Evolutionary conservation across 2,797 vertebrate genomes (phyloP).

Genomic region (Buphagus erythrorhynchus): DNA sequence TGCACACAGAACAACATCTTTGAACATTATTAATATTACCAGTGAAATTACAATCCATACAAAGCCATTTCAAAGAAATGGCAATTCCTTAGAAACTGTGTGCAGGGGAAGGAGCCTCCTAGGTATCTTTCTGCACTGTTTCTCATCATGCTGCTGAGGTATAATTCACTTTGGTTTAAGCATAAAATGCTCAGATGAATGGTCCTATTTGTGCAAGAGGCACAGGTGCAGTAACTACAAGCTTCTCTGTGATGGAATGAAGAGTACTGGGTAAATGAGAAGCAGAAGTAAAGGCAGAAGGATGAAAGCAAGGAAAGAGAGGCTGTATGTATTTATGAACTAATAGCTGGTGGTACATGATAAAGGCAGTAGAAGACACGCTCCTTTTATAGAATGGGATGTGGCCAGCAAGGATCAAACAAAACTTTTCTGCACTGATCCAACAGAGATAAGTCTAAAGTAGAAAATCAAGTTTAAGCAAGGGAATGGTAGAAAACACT

Average conservation of each 20-base stretch:
- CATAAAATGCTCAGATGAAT: background rate
- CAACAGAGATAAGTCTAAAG: background rate
- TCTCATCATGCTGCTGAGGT: background rate
- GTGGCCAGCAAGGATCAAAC: background rate
- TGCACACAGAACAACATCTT: background rate
- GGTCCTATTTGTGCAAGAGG: background rate
- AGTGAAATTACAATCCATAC: background rate
- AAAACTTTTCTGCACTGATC: background rate
- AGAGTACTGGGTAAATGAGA: background rate
- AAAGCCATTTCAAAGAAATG: background rate
- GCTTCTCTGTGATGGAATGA: background rate
- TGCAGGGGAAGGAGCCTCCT: background rate
- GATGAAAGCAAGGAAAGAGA: background rate
- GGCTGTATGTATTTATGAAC: background rate
- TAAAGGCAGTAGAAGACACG: background rate
- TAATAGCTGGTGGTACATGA: background rate
- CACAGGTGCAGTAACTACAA: accelerated
- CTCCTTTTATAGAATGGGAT: background rate
- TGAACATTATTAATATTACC: background rate
- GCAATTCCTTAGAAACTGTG: background rate
- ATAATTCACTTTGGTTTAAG: background rate
- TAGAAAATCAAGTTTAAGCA: background rate
- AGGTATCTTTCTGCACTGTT: background rate
- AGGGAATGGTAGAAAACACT: background rate
- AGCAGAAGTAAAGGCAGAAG: background rate